These are phyloP conservation scores for Tachuris rubrigastra DNA, from an alignment of 2,113 vertebrate species.

Conservation along the genomic window DNA sequence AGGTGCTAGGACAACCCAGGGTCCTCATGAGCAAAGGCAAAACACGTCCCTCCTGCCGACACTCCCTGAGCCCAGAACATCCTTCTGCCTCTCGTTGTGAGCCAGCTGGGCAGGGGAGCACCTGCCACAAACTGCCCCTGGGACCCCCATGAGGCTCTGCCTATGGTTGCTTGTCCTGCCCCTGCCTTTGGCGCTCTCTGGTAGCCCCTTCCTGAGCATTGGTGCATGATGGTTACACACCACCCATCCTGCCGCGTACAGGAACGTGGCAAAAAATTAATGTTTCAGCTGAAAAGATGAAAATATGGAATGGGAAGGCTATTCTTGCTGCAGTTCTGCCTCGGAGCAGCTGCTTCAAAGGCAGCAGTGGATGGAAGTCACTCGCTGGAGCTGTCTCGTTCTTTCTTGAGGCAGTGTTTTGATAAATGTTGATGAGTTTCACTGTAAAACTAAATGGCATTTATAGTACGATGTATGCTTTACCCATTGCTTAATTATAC, in stretches of 20 bases:
- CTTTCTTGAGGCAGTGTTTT: slow-evolving; percentile 76
- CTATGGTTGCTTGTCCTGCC: neutral
- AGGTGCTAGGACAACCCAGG: neutral
- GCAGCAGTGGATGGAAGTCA: slow-evolving; percentile 27
- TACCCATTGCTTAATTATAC: slow-evolving; percentile 76
- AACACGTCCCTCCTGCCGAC: neutral
- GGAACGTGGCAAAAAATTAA: neutral
- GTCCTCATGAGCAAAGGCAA: neutral
- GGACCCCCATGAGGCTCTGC: neutral
- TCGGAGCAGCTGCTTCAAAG: slow-evolving; percentile 58
- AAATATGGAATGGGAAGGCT: neutral
- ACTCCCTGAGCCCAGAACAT: neutral
- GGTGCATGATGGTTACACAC: accelerated
- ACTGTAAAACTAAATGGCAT: slow-evolving; percentile 80
- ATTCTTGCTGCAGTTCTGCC: neutral
- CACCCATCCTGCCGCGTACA: accelerated
- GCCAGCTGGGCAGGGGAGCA: neutral
- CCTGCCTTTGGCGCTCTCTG: neutral
- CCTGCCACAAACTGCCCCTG: neutral
- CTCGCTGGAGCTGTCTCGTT: slow-evolving; percentile 51
- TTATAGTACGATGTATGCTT: slow-evolving; percentile 70
- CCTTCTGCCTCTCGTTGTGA: neutral
- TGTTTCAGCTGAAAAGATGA: neutral
- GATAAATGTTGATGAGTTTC: slow-evolving; percentile 81
- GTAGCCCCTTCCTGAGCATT: accelerated